phyloP scores from a whole-genome alignment of 2,797 vertebrate species.

The Anas capensis region DNA sequence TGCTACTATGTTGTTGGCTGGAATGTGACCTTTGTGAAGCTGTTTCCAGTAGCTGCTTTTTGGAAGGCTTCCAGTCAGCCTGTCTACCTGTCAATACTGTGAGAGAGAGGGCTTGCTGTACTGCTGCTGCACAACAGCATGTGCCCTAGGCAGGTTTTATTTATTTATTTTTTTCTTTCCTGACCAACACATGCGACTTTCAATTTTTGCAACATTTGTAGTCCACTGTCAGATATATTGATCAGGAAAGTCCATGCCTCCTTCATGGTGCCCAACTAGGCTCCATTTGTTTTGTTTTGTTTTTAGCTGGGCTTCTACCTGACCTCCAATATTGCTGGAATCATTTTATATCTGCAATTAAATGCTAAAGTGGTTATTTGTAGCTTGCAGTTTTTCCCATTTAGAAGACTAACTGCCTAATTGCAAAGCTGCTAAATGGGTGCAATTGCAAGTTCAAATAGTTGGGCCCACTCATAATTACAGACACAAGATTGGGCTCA shows the following conservation, averaged over 20 bases:
- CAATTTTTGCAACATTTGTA: slow-evolving; percentile 33
- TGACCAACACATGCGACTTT: background rate
- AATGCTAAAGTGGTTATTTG: slow-evolving; percentile 60
- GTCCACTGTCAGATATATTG: slow-evolving; percentile 7
- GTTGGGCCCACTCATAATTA: slow-evolving; percentile 52
- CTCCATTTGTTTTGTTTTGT: background rate
- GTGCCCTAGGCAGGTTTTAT: background rate
- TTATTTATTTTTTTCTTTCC: background rate
- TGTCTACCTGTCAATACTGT: slow-evolving; percentile 10
- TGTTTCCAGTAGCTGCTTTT: background rate
- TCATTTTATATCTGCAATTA: slow-evolving; percentile 65
- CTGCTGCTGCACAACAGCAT: background rate
- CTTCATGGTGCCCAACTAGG: background rate
- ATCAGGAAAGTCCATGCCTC: slow-evolving; percentile 20
- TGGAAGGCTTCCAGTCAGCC: background rate
- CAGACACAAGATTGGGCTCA: slow-evolving; percentile 41
- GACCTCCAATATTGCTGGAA: slow-evolving; percentile 58
- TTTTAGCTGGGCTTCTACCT: slow-evolving; percentile 41
- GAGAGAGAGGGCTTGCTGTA: background rate
- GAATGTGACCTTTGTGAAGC: background rate
- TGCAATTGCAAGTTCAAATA: slow-evolving; percentile 69
- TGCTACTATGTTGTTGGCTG: background rate
- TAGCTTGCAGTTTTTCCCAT: slow-evolving; percentile 65
- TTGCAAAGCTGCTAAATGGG: slow-evolving; percentile 63
- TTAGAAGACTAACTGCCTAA: slow-evolving; percentile 72